Conservation (phyloP, 2,113 vertebrate species). For the Callionymus lyra region DNA sequence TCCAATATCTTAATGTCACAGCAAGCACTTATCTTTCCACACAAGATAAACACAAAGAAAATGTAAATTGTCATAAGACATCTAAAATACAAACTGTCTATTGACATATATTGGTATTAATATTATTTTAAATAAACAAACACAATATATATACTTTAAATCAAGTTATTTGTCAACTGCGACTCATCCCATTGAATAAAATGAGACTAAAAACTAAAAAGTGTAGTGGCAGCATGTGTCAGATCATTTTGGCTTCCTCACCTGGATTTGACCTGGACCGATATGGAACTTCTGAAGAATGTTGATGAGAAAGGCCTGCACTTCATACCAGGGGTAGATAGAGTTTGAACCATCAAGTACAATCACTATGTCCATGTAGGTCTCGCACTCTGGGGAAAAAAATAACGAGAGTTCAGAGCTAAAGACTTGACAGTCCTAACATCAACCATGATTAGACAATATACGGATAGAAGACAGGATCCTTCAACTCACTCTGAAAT, state of each 20-base stretch:
- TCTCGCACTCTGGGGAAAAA: constrained; percentile 80
- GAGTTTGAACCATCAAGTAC: constrained; percentile 97
- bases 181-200: too few relatives aligned
- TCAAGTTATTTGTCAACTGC: too few relatives aligned
- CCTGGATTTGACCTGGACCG: constrained; percentile 94
- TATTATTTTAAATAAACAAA: neutral
- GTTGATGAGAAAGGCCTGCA: constrained; percentile 94
- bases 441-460: too few relatives aligned
- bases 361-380: constrained; percentile 97
- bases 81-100: neutral
- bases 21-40: too few relatives aligned
- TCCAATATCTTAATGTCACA: too few relatives aligned
- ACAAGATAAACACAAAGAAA: too few relatives aligned
- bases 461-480: too few relatives aligned
- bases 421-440: too few relatives aligned
- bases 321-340: constrained; percentile 97
- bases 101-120: neutral
- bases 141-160: neutral
- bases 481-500: constrained; percentile 83
- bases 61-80: too few relatives aligned
- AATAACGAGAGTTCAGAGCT: too few relatives aligned
- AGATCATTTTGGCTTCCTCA: constrained; percentile 36
- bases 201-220: too few relatives aligned
- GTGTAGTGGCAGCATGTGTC: too few relatives aligned
- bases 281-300: constrained; percentile 95